Conservation (phyloP, 2,113 vertebrate species). For the Nycticryphes semicollaris region DNA sequence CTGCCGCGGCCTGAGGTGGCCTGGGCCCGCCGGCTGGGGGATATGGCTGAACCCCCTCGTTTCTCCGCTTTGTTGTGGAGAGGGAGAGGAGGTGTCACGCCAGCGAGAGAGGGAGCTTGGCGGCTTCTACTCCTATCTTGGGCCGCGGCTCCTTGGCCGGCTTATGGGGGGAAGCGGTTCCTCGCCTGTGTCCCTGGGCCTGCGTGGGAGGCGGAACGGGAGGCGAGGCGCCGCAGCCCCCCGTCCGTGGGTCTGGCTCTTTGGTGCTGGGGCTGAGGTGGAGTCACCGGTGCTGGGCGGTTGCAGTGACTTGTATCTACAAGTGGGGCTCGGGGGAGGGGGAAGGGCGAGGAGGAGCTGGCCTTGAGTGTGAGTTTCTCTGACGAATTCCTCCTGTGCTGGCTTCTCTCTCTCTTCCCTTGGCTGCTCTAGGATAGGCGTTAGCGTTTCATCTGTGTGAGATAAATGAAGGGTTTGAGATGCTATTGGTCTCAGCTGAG, state of each 20-base stretch:
- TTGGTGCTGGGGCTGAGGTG: not conserved
- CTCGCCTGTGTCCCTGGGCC: not conserved
- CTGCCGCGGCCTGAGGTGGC: not conserved
- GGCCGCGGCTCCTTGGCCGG: not conserved
- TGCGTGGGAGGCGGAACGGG: not conserved
- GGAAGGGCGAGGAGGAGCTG: not conserved
- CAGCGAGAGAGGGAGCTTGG: not conserved
- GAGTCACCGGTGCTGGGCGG: not conserved
- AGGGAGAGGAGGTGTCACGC: too few relatives aligned
- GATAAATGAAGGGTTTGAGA: not conserved
- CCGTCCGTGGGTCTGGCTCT: not conserved
- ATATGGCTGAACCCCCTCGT: not conserved
- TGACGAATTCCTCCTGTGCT: not conserved
- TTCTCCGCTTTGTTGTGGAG: not conserved
- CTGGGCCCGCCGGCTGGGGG: not conserved
- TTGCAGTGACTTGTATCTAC: not conserved
- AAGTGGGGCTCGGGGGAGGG: not conserved
- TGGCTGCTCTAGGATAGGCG: not conserved
- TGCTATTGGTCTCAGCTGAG: not conserved
- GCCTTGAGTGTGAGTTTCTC: not conserved
- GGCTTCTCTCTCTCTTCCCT: not conserved
- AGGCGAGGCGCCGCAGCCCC: not conserved
- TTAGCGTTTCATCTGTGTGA: not conserved
- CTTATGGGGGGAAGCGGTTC: not conserved
- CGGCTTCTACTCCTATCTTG: accelerated